Evolutionary conservation across 2,888 invertebrate species (phyloP).

Genomic region (Microctonus hyperodae): DNA sequence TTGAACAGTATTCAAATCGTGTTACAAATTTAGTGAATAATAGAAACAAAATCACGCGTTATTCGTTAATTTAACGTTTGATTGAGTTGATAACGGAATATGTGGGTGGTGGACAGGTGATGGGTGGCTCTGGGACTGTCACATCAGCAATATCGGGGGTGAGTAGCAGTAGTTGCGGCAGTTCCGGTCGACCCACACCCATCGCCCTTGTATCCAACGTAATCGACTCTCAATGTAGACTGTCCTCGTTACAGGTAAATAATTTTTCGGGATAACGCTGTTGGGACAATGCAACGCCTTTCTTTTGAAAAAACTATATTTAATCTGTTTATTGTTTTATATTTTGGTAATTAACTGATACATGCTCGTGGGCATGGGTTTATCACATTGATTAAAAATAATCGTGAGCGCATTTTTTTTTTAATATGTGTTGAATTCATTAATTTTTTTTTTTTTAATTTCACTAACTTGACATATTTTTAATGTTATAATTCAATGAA

Average conservation of each 20-base stretch:
- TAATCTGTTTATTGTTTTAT: background rate
- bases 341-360: conserved; percentile 7
- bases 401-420: background rate
- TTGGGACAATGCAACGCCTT: conserved; percentile 23
- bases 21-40: background rate
- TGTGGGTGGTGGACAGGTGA: conserved; percentile 60
- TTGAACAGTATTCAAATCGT: background rate
- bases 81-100: conserved; percentile 44
- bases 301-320: conserved; percentile 3
- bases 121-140: conserved; percentile 65
- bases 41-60: background rate
- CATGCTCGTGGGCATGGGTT: conserved; percentile 21
- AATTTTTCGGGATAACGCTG: conserved; percentile 43
- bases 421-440: background rate
- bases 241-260: conserved; percentile 60
- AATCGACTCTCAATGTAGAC: conserved; percentile 63
- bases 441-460: background rate
- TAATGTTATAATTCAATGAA: background rate
- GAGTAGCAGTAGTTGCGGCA: conserved; percentile 64
- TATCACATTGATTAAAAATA: conserved; percentile 1
- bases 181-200: conserved; percentile 62
- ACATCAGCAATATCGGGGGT: conserved; percentile 59
- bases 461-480: background rate
- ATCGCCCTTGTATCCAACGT: conserved; percentile 67
- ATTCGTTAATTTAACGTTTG: conserved; percentile 5